A percentile compares a stretch with the other conserved stretches of the same genome.
phyloP scores from a whole-genome alignment of 2,888 invertebrate genomes.

The Notodonta dromedarius region DNA sequence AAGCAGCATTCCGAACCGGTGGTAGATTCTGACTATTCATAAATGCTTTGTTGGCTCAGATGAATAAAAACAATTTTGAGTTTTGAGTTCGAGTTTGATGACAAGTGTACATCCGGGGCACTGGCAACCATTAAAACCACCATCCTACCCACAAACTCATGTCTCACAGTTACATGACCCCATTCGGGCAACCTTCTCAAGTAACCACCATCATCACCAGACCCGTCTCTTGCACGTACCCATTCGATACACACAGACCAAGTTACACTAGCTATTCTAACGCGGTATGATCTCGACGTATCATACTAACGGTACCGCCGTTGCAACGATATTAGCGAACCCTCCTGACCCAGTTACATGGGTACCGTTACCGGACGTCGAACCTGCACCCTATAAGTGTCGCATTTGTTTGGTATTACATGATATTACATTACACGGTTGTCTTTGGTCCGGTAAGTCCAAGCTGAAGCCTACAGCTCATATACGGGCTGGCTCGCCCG shows the following conservation, averaged over 20 bases:
- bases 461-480: too few relatives aligned
- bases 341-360: slow-evolving; percentile 75
- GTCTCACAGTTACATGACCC: slow-evolving; percentile 67
- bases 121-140: slow-evolving; percentile 33
- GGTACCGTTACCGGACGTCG: slow-evolving; percentile 75
- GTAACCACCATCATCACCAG: slow-evolving; percentile 49
- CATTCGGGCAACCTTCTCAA: slow-evolving; percentile 61
- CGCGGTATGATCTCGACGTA: slow-evolving; percentile 59
- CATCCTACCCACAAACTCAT: slow-evolving; percentile 49
- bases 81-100: background rate
- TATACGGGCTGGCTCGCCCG: too few relatives aligned
- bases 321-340: slow-evolving; percentile 78
- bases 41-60: too few relatives aligned
- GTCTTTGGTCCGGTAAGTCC: too few relatives aligned
- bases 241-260: slow-evolving; percentile 30
- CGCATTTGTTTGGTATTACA: slow-evolving; percentile 39
- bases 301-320: slow-evolving; percentile 66
- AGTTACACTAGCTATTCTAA: slow-evolving; percentile 47
- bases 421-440: too few relatives aligned
- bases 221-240: slow-evolving; percentile 22
- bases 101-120: slow-evolving; percentile 7
- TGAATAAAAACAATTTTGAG: too few relatives aligned
- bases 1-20: too few relatives aligned
- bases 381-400: slow-evolving; percentile 59
- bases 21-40: too few relatives aligned